Evolutionary conservation across 2,888 invertebrate species (phyloP), one percentile per base, ranked within the genome.

Genomic region (Aleiodes testaceus): DNA sequence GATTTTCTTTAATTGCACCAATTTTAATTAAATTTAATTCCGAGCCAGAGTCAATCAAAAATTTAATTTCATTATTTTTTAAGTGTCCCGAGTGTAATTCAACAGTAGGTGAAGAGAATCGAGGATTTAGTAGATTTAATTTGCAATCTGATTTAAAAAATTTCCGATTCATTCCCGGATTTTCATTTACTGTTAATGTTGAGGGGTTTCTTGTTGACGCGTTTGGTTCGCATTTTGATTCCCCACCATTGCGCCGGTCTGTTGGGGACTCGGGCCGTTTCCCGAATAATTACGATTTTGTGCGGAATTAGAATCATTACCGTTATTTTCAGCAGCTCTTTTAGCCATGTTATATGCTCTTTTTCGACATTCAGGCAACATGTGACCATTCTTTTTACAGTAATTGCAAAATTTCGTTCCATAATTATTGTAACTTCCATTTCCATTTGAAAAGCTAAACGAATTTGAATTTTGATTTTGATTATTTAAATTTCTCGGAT

Each of bases 401-500:
- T 36, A 53, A 18, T 53, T 26, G 42, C 16, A 53, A 36, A 36
- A 11, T 36, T 36, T 36, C 11, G 36, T 36, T 36, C 11, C 36
- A 36, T 36, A 36, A 36, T 44, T 20, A 64, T 16, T 45, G 49
- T 66, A 59, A 50, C 67, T 75, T 71, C 70, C 73, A 72, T 26
- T 70, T 63, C 49, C 47, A 55, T 69, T 70, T 50, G 68, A 47
- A 49, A 69, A 66, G 63, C 69, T 52, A 50, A 63, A 45, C 22
- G 50, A 45, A 61, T 64, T 47, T 52, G 44, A 63, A 64, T 67
- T 49, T 26, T 49, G 50, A 59, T 65, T 22, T 47, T 49, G 52
- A 65, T 61, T 64, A 36, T 36, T 36, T 36, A 2, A 36, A 36
- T 36, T 36, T 5, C 36, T 7, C 9, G 36, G 36, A 36, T 36